Base-by-base conservation (phyloP, 2,113 vertebrate genomes). In the Gallinago jamesoni region DNA sequence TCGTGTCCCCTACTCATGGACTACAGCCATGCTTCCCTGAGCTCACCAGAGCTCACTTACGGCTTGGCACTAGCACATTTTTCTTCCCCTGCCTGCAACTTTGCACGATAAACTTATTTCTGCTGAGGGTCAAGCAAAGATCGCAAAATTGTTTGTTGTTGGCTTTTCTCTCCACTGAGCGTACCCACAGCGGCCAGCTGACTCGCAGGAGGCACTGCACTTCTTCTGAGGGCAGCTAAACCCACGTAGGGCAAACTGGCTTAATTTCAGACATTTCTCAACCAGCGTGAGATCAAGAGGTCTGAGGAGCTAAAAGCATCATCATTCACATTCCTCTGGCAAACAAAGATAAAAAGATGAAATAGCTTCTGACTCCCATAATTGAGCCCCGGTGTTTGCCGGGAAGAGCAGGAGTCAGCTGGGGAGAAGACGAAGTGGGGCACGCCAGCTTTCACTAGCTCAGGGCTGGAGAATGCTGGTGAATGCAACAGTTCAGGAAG, bases 11-110 rank as follows among this genome's bases (percentile, higher is more conserved):
- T 55, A 1, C 21, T 60, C 39, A 16, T 2, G 19, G 69, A 47
- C 41, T 4, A 10, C 16, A 16, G 22, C 48, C 4, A 0, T 3
- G 33, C 57, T 7, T 9, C 73, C 9, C 7, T 1, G 1, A 37
- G 45, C 62, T 60, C 47, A 6, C 37, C 37, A 11, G 56, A 3
- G 0, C 47, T 9, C 2, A 3, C 53, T 35, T 10, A 24, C 0
- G 1, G 41, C 47, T 52, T 9, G 10, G 33, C 43, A 41, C 14
- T 5, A 1, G 41, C 5, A 20, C 43, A 8, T 6, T 45, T 55
- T 35, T 13, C 35, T n/a, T 18, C 17, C 41, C 60, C 66, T 18
- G 24, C 31, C 76, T 45, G 70, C 79, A 63, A 22, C 83, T 70
- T 37, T 2, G 0, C 37, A 11, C 3, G 2, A 39, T 62, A 35